phyloP scores from a whole-genome alignment of 2,888 invertebrate species.

The Agonopterix heracliana region DNA sequence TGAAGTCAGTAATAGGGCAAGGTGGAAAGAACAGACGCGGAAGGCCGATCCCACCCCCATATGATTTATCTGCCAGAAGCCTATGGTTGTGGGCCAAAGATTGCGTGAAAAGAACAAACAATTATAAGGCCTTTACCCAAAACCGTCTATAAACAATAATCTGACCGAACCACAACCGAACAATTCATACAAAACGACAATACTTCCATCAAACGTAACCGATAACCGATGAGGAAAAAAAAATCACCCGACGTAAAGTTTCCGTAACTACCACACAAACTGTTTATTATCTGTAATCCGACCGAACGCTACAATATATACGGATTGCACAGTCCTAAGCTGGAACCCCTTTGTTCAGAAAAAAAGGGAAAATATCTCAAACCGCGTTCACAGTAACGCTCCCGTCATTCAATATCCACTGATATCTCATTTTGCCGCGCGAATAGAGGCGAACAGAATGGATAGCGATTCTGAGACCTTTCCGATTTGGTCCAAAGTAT shows the following conservation, averaged over 20 bases:
- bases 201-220: not conserved
- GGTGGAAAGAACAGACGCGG: too few species aligned
- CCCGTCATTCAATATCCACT: slow-evolving; percentile 68
- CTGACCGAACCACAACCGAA: too few species aligned
- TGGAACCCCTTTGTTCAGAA: slow-evolving; percentile 33
- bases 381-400: slow-evolving; percentile 43
- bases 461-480: slow-evolving; percentile 45
- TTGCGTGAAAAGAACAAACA: too few species aligned
- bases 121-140: too few species aligned
- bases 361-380: slow-evolving; percentile 35
- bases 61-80: too few species aligned
- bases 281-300: slow-evolving; percentile 43
- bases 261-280: slow-evolving; percentile 23
- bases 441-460: slow-evolving; percentile 51
- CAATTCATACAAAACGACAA: too few species aligned
- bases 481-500: slow-evolving; percentile 28
- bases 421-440: slow-evolving; percentile 70
- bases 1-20: too few species aligned
- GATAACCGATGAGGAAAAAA: not conserved
- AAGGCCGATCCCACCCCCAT: too few species aligned
- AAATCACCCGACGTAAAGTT: not conserved
- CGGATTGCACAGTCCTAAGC: slow-evolving; percentile 29
- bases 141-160: too few species aligned
- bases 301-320: slow-evolving; percentile 38
- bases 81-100: too few species aligned